Conservation (phyloP, 2,113 vertebrate species). For the Epinephelus fuscoguttatus region DNA sequence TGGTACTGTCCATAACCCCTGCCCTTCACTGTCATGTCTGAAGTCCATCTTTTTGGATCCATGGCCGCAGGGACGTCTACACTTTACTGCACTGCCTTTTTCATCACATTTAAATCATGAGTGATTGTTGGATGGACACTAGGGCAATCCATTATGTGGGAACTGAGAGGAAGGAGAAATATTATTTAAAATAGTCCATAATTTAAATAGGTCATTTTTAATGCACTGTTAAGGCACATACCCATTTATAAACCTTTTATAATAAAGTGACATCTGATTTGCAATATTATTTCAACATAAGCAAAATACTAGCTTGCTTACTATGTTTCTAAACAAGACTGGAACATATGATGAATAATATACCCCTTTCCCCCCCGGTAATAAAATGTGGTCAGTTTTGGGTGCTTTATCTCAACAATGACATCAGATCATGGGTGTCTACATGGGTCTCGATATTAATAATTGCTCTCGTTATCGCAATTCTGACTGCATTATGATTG, state of each 20-base stretch:
- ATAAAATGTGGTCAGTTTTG: neutral
- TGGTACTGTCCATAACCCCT: constrained; percentile 65
- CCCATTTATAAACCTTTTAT: neutral
- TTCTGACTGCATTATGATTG: constrained; percentile 18
- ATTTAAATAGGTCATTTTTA: neutral
- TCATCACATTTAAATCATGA: constrained; percentile 26
- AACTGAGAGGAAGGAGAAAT: constrained; percentile 22
- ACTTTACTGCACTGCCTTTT: constrained; percentile 27
- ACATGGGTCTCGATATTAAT: constrained; percentile 14
- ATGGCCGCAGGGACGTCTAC: constrained; percentile 33
- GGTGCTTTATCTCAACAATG: constrained; percentile 26
- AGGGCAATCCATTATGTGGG: constrained; percentile 13
- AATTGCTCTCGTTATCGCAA: constrained; percentile 4
- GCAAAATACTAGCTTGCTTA: neutral
- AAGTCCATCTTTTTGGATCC: constrained; percentile 53
- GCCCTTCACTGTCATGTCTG: constrained; percentile 68
- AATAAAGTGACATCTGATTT: neutral
- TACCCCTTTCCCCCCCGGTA: neutral
- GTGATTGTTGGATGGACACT: neutral
- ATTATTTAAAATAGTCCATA: constrained; percentile 1
- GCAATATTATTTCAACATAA: neutral
- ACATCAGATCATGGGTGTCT: constrained; percentile 28
- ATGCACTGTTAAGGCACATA: neutral
- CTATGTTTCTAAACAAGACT: neutral
- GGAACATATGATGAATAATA: neutral